These are phyloP conservation scores for Rhinogobio ventralis DNA, from an alignment of 2,797 vertebrate genomes.

Conservation along the genomic window DNA sequence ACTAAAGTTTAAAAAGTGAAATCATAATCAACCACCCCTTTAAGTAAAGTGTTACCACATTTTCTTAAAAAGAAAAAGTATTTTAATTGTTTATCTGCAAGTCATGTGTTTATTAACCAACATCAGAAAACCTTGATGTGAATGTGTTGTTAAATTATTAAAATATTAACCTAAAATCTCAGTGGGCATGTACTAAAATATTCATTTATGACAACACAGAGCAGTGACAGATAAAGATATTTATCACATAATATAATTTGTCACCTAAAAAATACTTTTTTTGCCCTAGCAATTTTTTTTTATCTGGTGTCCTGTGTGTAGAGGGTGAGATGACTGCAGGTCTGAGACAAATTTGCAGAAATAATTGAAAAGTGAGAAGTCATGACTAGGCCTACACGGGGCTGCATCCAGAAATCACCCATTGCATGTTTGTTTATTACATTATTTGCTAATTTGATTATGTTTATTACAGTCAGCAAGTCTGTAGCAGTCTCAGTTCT, in stretches of 20 bases:
- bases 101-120: background rate
- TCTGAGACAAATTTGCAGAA: conserved; percentile 39
- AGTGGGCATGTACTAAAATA: background rate
- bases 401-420: background rate
- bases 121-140: background rate
- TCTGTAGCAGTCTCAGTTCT: background rate
- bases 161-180: background rate
- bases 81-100: background rate
- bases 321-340: conserved; percentile 8
- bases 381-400: conserved; percentile 8
- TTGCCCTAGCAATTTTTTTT: no score
- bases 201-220: background rate
- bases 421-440: background rate
- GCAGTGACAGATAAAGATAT: background rate
- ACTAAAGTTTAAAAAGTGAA: no score
- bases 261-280: background rate
- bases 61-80: background rate
- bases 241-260: background rate
- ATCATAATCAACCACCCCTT: no score
- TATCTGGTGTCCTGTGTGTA: background rate
- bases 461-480: background rate
- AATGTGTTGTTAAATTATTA: background rate
- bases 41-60: background rate
- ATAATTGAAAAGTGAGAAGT: conserved; percentile 40
- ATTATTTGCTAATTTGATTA: background rate